Evolutionary conservation across 2,113 vertebrate species (phyloP), one percentile per base, ranked within the genome.

Genomic region (Poicephalus gulielmi): DNA sequence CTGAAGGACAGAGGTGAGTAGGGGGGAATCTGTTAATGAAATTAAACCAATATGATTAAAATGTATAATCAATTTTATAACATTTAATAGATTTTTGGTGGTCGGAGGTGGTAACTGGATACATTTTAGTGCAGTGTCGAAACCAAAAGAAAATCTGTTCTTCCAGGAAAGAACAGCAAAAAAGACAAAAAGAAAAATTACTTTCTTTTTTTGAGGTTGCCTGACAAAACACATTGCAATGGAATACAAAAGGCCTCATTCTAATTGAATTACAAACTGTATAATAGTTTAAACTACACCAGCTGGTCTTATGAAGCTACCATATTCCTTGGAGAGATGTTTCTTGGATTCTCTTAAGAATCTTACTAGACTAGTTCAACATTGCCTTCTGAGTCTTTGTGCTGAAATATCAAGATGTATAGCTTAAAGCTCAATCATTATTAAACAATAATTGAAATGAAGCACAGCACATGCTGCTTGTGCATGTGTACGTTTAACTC

Each of bases 261-360:
- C 90, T 97, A 97, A 97, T 92, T 97, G 92, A 97, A 97, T 97
- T 98, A 96, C 88, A 95, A 91, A 90, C 95, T 97, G 77, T 97
- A 55, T 97, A 98, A 98, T 97, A 96, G 86, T 95, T 97, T 96
- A 98, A 96, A 96, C 94, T 98, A 52, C 73, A 96, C 94, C 96
- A 98, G 94, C 97, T 98, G 97, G 76, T 94, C 83, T 97, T 96
- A 79, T 7, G 86, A 96, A 97, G 95, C 94, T 97, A 96, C 97
- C 71, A 85, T 95, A 96, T 96, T 97, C 97, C 94, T 96, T 94
- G 69, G 96, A 97, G 93, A 97, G 60, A 37, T 92, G 24, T 35
- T 87, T 67, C 66, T 96, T 91, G 73, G 69, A 71, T 86, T 97
- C 50, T 75, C 50, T 57, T 52, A 76, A 84, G 83, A 90, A 91